Percentiles rank a stretch among this genome's conserved stretches.
Evolutionary conservation across 2,888 invertebrate species (phyloP).

Genomic region (Lasioglossum marginatum): DNA sequence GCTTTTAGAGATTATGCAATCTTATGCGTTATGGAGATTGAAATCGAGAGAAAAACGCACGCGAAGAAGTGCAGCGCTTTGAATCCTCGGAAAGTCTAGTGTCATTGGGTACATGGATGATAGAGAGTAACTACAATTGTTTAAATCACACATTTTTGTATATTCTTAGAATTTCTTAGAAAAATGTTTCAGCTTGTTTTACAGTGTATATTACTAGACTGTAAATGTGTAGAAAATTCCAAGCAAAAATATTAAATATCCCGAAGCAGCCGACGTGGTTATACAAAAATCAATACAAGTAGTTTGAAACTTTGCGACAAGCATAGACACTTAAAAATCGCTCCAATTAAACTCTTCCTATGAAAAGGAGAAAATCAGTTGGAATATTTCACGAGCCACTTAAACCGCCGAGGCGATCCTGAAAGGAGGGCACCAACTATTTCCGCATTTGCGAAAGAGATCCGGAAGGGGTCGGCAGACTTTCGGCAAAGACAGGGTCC

Average conservation of each 20-base stretch:
- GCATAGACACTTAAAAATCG: neutral
- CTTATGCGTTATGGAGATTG: neutral
- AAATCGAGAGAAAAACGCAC: neutral
- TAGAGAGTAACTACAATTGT: too few species aligned
- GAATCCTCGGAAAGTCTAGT: neutral
- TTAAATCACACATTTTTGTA: too few species aligned
- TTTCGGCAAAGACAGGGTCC: conserved; percentile 36
- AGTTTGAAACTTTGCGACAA: neutral
- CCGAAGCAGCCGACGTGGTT: too few species aligned
- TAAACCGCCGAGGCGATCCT: neutral
- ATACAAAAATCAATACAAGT: too few species aligned
- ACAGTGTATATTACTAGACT: too few species aligned
- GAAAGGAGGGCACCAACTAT: neutral
- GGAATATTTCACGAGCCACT: neutral
- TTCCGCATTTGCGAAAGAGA: conserved; percentile 1
- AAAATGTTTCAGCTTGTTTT: too few species aligned
- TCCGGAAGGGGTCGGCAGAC: conserved; percentile 13
- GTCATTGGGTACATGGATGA: too few species aligned
- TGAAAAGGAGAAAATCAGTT: neutral
- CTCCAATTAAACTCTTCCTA: neutral
- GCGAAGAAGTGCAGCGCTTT: neutral
- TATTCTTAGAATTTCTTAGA: too few species aligned
- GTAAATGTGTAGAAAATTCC: neutral
- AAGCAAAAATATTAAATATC: neutral
- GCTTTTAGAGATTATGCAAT: conserved; percentile 1